phyloP scores from a whole-genome alignment of 2,113 vertebrate species.

The Campylomormyrus tamandua region DNA sequence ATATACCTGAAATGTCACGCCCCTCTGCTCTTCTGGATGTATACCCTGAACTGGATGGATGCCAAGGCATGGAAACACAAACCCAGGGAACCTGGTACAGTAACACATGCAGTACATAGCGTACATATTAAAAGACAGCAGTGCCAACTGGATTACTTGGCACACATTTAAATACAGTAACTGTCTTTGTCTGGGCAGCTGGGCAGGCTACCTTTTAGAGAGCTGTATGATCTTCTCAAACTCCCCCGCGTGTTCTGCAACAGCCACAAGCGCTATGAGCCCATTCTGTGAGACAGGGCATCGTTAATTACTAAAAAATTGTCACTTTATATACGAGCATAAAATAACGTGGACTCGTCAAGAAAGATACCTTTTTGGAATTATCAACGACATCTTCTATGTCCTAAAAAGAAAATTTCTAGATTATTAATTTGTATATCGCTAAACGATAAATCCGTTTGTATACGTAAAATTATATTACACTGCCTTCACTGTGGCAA shows the following conservation, averaged over 20 bases:
- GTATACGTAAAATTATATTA: not conserved
- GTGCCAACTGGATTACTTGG: not conserved
- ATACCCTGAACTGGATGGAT: conserved; percentile 82
- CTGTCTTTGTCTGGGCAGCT: not conserved
- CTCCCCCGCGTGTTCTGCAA: conserved; percentile 79
- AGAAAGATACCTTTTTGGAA: conserved; percentile 64
- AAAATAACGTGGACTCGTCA: not conserved
- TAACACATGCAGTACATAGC: not conserved
- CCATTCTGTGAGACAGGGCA: conserved; percentile 58
- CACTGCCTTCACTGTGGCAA: not conserved
- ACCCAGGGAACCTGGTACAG: conserved; percentile 66
- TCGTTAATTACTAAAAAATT: not conserved
- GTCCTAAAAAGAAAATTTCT: conserved; percentile 59
- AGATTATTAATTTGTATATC: not conserved
- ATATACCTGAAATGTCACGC: conserved; percentile 69
- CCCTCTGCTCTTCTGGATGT: conserved; percentile 62
- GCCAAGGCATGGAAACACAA: conserved; percentile 80
- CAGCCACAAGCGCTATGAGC: conserved; percentile 71
- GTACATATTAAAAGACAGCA: not conserved
- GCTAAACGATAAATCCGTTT: not conserved
- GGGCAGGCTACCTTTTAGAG: conserved; percentile 65
- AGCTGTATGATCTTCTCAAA: conserved; percentile 83
- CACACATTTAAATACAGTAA: not conserved
- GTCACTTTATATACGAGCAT: not conserved
- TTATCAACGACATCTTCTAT: conserved; percentile 68